These are phyloP conservation scores for Porites evermanni DNA, from an alignment of 92 coral and sea anemone species.

Conservation along the genomic window DNA sequence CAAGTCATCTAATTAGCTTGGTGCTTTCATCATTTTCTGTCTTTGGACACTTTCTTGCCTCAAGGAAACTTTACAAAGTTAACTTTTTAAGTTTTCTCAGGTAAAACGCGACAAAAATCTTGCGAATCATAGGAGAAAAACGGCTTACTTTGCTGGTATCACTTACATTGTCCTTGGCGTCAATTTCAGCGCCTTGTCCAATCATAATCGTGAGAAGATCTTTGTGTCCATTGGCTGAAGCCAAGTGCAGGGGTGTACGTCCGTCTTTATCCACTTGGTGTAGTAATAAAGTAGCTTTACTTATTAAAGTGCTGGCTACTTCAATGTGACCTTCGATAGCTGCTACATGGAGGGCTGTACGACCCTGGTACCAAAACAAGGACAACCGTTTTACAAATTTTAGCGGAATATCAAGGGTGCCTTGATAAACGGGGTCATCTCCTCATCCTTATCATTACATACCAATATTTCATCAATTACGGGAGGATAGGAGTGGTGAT, in stretches of 20 bases:
- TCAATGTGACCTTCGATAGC: slow-evolving; percentile 91
- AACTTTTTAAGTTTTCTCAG: too few species aligned
- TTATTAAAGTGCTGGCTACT: slow-evolving; percentile 88
- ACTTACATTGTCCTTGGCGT: slow-evolving; percentile 81
- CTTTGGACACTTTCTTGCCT: too few species aligned
- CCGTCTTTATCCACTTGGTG: slow-evolving; percentile 81
- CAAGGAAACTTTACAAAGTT: too few species aligned
- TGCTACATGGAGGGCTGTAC: slow-evolving; percentile 90
- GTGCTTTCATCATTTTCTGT: too few species aligned
- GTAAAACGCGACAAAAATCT: too few species aligned
- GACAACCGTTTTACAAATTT: neutral
- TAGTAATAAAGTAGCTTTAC: slow-evolving; percentile 80
- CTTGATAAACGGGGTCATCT: too few species aligned
- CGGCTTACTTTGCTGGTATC: neutral
- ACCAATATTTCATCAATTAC: too few species aligned
- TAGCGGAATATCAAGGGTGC: too few species aligned
- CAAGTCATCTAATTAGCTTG: too few species aligned
- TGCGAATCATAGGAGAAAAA: neutral
- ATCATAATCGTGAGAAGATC: slow-evolving; percentile 88
- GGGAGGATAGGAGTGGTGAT: too few species aligned
- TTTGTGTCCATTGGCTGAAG: slow-evolving; percentile 86
- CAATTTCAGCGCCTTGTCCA: slow-evolving; percentile 93
- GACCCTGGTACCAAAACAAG: slow-evolving; percentile 55
- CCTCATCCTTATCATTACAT: too few species aligned
- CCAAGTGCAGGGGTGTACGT: slow-evolving; percentile 84